Conservation (phyloP, 64 coral and sea anemone genomes). For the Catalaphyllia jardinei region DNA sequence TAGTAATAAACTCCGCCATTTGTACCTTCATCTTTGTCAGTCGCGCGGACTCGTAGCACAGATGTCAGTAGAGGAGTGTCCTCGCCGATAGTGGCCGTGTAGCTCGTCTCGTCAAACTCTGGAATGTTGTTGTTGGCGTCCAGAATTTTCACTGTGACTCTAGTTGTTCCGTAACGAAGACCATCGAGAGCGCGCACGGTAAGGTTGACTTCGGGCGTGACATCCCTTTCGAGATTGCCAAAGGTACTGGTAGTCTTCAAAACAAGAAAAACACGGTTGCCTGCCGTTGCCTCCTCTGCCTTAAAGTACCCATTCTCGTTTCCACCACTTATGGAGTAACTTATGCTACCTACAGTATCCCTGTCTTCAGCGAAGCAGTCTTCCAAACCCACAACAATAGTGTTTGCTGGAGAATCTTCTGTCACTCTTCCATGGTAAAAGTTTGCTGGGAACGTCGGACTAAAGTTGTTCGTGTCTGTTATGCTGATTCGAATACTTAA, state of each 20-base stretch:
- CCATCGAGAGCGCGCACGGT: slow-evolving; percentile 65
- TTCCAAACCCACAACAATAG: slow-evolving; percentile 76
- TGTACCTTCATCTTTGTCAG: slow-evolving; percentile 67
- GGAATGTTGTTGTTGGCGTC: slow-evolving; percentile 74
- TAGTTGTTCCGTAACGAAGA: slow-evolving; percentile 50
- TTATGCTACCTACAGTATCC: slow-evolving; percentile 39
- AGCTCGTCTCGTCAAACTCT: slow-evolving; percentile 20
- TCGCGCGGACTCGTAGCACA: slow-evolving; percentile 66
- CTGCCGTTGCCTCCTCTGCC: slow-evolving; percentile 6
- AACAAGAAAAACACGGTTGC: slow-evolving; percentile 65
- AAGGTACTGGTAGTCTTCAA: slow-evolving; percentile 59
- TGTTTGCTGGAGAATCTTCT: slow-evolving; percentile 51
- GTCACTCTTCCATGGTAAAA: slow-evolving; percentile 61
- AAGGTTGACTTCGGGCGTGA: slow-evolving; percentile 62
- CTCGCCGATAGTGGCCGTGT: slow-evolving; percentile 39
- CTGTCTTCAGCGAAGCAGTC: slow-evolving; percentile 83
- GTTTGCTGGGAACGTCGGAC: slow-evolving; percentile 66
- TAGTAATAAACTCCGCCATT: slow-evolving; percentile 85
- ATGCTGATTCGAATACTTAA: slow-evolving; percentile 61
- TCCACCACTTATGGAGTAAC: slow-evolving; percentile 72
- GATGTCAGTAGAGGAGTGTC: slow-evolving; percentile 48
- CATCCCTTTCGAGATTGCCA: slow-evolving; percentile 53
- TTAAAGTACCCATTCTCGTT: slow-evolving; percentile 90
- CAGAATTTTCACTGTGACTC: slow-evolving; percentile 53
- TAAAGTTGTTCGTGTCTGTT: slow-evolving; percentile 81